Conservation (phyloP, 1,140 invertebrate genomes). For the Pissodes strobi region DNA sequence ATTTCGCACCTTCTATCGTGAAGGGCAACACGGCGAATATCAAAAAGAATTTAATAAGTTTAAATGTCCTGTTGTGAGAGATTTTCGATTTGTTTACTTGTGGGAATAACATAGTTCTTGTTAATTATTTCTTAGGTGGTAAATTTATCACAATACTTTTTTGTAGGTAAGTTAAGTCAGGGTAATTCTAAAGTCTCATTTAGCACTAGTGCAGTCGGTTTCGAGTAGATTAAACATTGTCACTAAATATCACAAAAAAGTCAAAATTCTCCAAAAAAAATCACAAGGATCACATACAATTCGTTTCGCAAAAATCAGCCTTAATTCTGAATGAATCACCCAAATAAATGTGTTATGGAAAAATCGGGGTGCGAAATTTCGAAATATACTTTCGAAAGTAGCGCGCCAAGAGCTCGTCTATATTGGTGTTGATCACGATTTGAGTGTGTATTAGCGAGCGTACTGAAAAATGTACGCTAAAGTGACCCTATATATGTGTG, state of each 20-base stretch:
- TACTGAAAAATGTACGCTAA: conserved; percentile 37
- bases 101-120: too few species aligned
- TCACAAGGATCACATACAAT: not conserved
- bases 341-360: not conserved
- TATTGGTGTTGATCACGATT: conserved; percentile 23
- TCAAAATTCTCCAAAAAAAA: not conserved
- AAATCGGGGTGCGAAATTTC: conserved; percentile 7
- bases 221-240: not conserved
- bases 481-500: conserved; percentile 40
- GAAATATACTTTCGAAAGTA: conserved; percentile 28
- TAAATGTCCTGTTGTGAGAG: not conserved
- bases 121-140: too few species aligned
- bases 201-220: conserved; percentile 1
- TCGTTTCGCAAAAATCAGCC: conserved; percentile 4
- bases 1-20: conserved; percentile 18
- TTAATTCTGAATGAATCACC: conserved; percentile 1
- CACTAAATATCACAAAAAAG: conserved; percentile 13
- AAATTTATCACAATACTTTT: too few species aligned
- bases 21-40: conserved; percentile 13
- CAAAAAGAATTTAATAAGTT: conserved; percentile 16
- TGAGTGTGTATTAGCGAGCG: conserved; percentile 34
- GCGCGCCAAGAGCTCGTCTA: conserved; percentile 21
- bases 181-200: too few species aligned
- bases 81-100: too few species aligned
- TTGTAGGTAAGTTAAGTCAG: too few species aligned